Evolutionary conservation across 2,888 invertebrate species (phyloP), one percentile per base, ranked within the genome.

Genomic region (Euproctis similis): DNA sequence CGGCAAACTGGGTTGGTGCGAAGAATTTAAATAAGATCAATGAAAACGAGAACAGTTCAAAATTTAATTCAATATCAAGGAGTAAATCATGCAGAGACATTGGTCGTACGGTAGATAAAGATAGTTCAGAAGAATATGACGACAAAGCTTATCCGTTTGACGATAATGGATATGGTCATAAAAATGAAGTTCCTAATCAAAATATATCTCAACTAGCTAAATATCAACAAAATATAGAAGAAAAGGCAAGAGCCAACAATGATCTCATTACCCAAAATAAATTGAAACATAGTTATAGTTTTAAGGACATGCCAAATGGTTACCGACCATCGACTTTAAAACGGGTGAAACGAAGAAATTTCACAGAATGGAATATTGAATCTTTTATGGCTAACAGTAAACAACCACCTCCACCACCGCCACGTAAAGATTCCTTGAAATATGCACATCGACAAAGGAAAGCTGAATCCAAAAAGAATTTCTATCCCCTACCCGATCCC

Each of bases 1-100:
- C 93, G 53, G 93, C 93, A 16, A 94, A 93, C 63, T 94, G 94
- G 94, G 86, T 91, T 39, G 92, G 92, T 56, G 88, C 91, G n/a
- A 77, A 82, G 38, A 87, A 86, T 59, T 71, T 88, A 26, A 81
- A 81, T 30, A 72, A 65, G 21, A 78, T 70, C 39, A 76, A 62
- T 53, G 80, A 59, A 28, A 59, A 60, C 33, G 58, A 67, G 13
- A 68, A 63, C 24, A 71, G 65, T 38, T 52, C 50, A 11, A 78
- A 76, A 62, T 74, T 75, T 24, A 86, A 82, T 42, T 70, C 87
- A 8, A 75, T 85, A 64, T 80, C 85, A 18, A 68, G 85, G 62
- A 85, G 84, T 41, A 85, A 84, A 42, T 85, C 85, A 4, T 85
- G 81, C 42, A 70, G 80, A 59, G 82, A 85, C 39, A 74, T 85